A percentile compares a stretch with the other conserved stretches of the same genome.
phyloP scores from a whole-genome alignment of 1,140 invertebrate genomes.

The Drosophila pandora region DNA sequence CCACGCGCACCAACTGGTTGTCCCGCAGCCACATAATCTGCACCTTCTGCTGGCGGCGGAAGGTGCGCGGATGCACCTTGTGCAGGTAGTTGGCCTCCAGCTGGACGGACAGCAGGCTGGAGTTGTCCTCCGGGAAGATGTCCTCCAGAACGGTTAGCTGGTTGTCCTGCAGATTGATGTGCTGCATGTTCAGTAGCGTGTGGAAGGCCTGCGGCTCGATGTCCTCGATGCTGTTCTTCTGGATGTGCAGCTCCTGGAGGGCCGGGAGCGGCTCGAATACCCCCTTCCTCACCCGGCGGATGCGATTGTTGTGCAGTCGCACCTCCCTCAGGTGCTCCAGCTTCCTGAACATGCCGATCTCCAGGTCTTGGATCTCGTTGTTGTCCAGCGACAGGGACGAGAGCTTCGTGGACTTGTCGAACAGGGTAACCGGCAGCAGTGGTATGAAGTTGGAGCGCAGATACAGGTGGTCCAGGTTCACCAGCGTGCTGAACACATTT shows the following conservation, averaged over 20 bases:
- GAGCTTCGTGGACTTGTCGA: constrained; percentile 89
- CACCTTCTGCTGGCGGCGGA: constrained; percentile 90
- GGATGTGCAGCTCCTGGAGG: constrained; percentile 92
- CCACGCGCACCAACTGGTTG: constrained; percentile 90
- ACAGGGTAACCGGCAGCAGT: constrained; percentile 89
- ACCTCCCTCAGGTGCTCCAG: constrained; percentile 91
- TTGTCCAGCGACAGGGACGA: constrained; percentile 94
- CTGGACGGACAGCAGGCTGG: constrained; percentile 93
- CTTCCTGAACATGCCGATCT: constrained; percentile 91
- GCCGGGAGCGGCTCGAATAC: constrained; percentile 92
- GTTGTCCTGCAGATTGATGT: constrained; percentile 95
- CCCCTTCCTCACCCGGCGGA: constrained; percentile 89
- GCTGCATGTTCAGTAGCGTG: constrained; percentile 92
- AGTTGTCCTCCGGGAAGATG: constrained; percentile 89
- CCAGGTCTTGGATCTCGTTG: constrained; percentile 93
- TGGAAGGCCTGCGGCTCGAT: constrained; percentile 93
- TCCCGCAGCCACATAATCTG: constrained; percentile 94
- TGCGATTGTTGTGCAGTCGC: constrained; percentile 93
- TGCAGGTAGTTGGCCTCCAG: constrained; percentile 92
- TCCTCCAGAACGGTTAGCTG: constrained; percentile 90
- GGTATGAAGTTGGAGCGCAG: constrained; percentile 94
- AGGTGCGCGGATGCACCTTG: constrained; percentile 90
- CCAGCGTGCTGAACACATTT: constrained; percentile 89
- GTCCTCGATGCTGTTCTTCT: constrained; percentile 92
- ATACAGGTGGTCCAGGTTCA: constrained; percentile 92